Evolutionary conservation across 2,797 vertebrate species (phyloP).

Genomic region (Eptatretus atami): DNA sequence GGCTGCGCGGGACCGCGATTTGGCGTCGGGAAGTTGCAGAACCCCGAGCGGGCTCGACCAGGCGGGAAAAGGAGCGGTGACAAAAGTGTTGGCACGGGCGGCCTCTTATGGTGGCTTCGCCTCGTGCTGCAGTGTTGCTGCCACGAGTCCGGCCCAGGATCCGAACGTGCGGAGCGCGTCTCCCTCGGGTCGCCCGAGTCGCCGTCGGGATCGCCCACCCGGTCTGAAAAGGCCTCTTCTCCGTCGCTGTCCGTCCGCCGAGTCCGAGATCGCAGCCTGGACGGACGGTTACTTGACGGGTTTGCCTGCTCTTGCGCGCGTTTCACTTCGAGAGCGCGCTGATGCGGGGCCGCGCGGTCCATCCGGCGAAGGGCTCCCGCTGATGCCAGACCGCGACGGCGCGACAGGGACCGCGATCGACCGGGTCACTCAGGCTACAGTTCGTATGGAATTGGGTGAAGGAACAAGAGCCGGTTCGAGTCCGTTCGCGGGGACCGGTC

Average conservation of each 20-base stretch:
- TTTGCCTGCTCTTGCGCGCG: not conserved
- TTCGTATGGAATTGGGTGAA: not conserved
- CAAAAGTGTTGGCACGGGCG: not conserved
- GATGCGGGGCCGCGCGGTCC: not conserved
- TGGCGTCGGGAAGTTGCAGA: too few relatives aligned
- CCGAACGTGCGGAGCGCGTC: too few relatives aligned
- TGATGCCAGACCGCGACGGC: not conserved
- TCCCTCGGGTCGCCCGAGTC: not conserved
- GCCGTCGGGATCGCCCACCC: not conserved
- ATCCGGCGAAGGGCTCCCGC: not conserved
- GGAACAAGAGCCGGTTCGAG: not conserved
- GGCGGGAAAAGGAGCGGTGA: not conserved
- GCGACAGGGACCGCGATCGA: not conserved
- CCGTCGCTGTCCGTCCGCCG: not conserved
- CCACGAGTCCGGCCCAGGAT: not conserved
- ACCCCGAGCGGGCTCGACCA: too few relatives aligned
- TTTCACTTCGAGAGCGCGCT: not conserved
- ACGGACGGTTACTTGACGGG: not conserved
- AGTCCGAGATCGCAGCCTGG: not conserved
- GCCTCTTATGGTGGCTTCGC: not conserved
- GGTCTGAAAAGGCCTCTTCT: not conserved
- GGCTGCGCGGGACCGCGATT: too few relatives aligned
- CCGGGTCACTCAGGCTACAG: not conserved
- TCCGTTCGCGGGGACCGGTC: constrained; percentile 10
- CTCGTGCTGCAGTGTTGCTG: not conserved